phyloP scores from a whole-genome alignment of 2,797 vertebrate genomes.

The Lates japonicus region DNA sequence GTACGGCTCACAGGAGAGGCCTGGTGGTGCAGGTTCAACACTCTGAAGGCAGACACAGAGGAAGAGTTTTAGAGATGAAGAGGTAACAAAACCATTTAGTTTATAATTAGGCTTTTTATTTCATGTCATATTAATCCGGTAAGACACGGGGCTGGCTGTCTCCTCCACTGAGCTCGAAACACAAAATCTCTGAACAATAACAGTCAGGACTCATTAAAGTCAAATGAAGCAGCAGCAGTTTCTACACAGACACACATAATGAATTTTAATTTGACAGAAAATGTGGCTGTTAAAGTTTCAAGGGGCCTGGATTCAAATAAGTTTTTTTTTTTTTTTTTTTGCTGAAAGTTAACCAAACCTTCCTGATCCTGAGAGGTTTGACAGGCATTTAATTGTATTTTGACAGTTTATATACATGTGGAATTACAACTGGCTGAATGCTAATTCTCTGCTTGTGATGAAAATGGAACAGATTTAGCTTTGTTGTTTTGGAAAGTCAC shows the following conservation, averaged over 20 bases:
- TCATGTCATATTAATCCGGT: slow-evolving; percentile 11
- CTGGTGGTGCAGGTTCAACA: slow-evolving; percentile 95
- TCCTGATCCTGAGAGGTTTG: not conserved
- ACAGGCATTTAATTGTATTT: not conserved
- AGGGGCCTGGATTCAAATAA: not conserved
- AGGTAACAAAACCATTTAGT: not conserved
- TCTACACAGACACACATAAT: slow-evolving; percentile 22
- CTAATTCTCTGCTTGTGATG: not conserved
- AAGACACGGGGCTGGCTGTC: not conserved
- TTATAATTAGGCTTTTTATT: slow-evolving; percentile 32
- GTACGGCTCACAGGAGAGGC: slow-evolving; percentile 95
- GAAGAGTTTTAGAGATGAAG: slow-evolving; percentile 1
- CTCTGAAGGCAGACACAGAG: slow-evolving; percentile 67
- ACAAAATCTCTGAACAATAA: slow-evolving; percentile 37
- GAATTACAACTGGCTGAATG: not conserved
- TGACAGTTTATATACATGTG: not conserved
- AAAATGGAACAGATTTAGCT: not conserved
- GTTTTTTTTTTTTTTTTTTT: no score
- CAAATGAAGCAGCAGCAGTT: slow-evolving; percentile 32
- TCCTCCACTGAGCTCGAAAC: slow-evolving; percentile 28
- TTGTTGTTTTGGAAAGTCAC: slow-evolving; percentile 14
- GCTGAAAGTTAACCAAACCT: not conserved
- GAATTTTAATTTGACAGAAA: slow-evolving; percentile 46
- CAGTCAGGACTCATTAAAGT: slow-evolving; percentile 44
- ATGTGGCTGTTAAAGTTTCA: slow-evolving; percentile 25